Conservation (phyloP, 2,797 vertebrate genomes). For the Lophotriccus pileatus region DNA sequence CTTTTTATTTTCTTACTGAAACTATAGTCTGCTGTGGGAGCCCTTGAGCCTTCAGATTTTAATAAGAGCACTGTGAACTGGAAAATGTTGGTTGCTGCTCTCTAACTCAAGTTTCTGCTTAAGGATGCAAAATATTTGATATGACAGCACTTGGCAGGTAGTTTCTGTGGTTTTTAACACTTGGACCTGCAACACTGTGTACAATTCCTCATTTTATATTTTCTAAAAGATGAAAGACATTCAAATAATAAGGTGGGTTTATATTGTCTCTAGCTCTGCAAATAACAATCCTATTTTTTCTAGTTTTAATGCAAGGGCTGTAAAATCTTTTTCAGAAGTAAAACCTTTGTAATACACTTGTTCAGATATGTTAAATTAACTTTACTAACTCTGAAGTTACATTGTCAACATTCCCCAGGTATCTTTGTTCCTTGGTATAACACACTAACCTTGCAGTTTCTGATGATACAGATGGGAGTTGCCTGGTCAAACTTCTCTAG, state of each 20-base stretch:
- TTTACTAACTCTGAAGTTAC: not conserved
- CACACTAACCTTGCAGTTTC: not conserved
- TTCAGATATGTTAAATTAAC: not conserved
- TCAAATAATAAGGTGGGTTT: not conserved
- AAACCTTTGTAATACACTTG: not conserved
- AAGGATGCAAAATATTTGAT: not conserved
- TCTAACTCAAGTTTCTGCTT: not conserved
- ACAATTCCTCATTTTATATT: not conserved
- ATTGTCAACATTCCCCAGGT: not conserved
- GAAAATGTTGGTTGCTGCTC: not conserved
- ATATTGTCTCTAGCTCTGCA: not conserved
- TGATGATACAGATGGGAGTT: not conserved
- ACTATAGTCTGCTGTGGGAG: not conserved
- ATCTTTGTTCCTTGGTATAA: not conserved
- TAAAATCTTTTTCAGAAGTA: not conserved
- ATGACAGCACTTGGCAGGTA: not conserved
- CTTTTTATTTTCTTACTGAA: not conserved
- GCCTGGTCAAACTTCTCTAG: not conserved
- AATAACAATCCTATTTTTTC: not conserved
- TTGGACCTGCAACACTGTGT: not conserved
- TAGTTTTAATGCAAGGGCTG: not conserved
- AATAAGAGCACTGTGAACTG: not conserved
- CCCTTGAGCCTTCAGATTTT: not conserved
- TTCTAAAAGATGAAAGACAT: not conserved
- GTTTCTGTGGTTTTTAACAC: not conserved